A percentile compares a stretch with the other conserved stretches of the same genome.
These are phyloP conservation scores for Caligus rogercresseyi DNA, from an alignment of 1,140 invertebrate species.

Conservation along the genomic window DNA sequence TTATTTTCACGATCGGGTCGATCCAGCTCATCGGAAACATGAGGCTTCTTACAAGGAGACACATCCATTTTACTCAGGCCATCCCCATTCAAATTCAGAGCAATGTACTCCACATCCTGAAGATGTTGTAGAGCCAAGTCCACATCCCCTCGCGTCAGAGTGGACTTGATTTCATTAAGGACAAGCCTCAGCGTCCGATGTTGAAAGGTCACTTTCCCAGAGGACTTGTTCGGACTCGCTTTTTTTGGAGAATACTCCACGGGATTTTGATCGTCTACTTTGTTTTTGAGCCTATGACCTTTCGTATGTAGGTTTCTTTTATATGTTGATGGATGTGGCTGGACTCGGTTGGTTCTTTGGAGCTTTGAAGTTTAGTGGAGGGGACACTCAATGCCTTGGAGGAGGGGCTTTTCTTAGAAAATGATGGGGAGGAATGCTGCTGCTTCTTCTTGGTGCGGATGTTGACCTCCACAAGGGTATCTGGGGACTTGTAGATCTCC, in stretches of 20 bases:
- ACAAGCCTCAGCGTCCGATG: slow-evolving; percentile 4
- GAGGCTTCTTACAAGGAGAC: not conserved
- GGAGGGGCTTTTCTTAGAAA: not conserved
- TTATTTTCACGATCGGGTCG: not conserved
- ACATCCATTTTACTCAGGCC: not conserved
- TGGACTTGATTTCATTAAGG: not conserved
- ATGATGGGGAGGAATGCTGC: not conserved
- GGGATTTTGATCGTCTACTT: not conserved
- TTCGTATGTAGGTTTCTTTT: not conserved
- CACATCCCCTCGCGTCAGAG: not conserved
- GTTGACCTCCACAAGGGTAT: not conserved
- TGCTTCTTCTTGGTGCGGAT: not conserved
- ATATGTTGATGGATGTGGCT: not conserved
- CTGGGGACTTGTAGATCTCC: not conserved
- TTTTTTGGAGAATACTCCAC: not conserved
- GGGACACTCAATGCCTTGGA: no score
- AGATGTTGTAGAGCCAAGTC: not conserved
- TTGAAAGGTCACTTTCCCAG: not conserved
- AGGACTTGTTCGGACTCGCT: not conserved
- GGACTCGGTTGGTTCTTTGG: no score
- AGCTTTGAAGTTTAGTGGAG: no score
- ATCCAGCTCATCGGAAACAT: not conserved
- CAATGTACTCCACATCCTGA: slow-evolving; percentile 11
- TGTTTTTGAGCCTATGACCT: not conserved
- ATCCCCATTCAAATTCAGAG: slow-evolving; percentile 5